Percentiles rank a stretch among this genome's conserved stretches.
Conservation (phyloP, 2,113 vertebrate species). For the Neodon shergylaensis region DNA sequence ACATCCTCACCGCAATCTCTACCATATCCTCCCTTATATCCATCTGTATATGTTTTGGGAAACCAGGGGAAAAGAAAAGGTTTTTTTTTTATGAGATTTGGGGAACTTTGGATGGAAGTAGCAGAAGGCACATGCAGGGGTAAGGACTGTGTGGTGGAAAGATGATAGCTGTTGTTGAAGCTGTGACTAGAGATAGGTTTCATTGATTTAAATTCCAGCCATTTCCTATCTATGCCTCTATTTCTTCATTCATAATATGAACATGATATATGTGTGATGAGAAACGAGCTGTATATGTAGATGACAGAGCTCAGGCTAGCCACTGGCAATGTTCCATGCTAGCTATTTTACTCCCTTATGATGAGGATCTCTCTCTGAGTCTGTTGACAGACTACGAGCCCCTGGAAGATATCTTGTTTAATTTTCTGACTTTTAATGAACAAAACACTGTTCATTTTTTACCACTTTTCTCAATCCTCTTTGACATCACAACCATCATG, state of each 20-base stretch:
- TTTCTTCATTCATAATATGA: neutral
- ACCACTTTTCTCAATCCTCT: neutral
- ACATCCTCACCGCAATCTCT: neutral
- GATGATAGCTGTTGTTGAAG: neutral
- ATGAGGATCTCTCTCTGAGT: neutral
- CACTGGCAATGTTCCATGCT: too few species aligned
- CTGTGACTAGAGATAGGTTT: neutral
- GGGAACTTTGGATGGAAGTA: neutral
- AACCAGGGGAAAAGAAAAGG: neutral
- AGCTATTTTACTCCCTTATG: neutral
- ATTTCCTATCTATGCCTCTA: neutral
- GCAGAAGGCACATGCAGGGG: neutral
- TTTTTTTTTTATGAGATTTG: neutral
- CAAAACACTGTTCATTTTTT: neutral
- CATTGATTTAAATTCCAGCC: neutral
- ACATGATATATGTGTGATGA: neutral
- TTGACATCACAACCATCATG: neutral
- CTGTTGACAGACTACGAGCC: neutral
- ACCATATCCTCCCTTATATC: neutral
- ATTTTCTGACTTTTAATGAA: neutral
- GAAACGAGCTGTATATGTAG: neutral
- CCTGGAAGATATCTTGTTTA: neutral
- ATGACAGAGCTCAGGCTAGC: neutral
- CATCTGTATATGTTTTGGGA: neutral
- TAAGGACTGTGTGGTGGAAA: neutral